Evolutionary conservation across 2,888 invertebrate species (phyloP), one percentile per base, ranked within the genome.

Genomic region (Troides aeacus): DNA sequence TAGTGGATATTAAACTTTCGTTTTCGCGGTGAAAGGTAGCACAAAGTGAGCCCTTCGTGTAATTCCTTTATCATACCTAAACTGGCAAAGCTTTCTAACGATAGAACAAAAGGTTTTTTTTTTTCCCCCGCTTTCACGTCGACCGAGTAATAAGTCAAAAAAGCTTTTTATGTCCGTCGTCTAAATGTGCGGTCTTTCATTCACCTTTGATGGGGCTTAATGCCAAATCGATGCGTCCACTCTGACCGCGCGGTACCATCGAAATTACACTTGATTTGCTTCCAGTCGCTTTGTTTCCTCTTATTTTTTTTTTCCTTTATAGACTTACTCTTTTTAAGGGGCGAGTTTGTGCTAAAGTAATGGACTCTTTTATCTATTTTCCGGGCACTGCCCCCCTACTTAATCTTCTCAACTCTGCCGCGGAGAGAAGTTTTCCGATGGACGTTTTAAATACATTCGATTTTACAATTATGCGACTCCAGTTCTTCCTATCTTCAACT

Each of bases 191-290:
- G 57, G 21, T 58, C 30, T 46, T 66, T 39, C 58, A 58, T 70
- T 70, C 62, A 70, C 69, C 66, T 70, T 70, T 69, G 69, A 69
- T 69, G 62, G 66, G 50, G 39, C 70, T 70, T 70, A 70, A 70
- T 66, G 70, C 60, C 60, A 61, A 70, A 70, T 70, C 66, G 70
- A 70, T 66, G 70, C 58, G 66, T 66, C 62, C 66, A 60, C 70
- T 60, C 53, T 67, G 70, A 67, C 64, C 70, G 59, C 64, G 21
- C 60, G 24, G 46, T 59, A 23, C 66, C 56, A 46, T 23, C 57
- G 58, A 71, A 70, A 70, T 70, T 70, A 66, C 65, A 65, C 66
- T 66, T 70, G 69, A 70, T 70, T 70, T 70, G 58, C 58, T 62
- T 56, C 30, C 62, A 62, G 39, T 66, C 50, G 50, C 50, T 66